Evolutionary conservation across 2,888 invertebrate species (phyloP).

Genomic region (Drosophila fungiperda): DNA sequence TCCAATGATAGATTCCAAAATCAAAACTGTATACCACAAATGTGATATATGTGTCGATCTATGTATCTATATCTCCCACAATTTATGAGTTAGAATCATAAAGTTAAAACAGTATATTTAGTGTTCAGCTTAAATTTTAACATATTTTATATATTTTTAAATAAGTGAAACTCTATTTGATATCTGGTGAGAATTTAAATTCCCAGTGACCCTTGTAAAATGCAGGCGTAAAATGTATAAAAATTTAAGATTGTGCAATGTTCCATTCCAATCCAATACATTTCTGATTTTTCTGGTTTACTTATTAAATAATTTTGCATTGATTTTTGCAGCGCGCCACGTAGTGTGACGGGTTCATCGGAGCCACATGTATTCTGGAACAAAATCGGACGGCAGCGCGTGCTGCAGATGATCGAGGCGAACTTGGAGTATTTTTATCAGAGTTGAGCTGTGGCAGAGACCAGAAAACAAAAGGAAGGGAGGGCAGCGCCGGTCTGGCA

Average conservation of each 20-base stretch:
- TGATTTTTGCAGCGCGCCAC: slow-evolving; percentile 76
- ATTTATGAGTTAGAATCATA: background rate
- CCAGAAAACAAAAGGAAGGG: background rate
- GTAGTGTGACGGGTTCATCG: slow-evolving; percentile 80
- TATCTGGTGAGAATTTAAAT: background rate
- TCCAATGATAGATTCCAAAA: background rate
- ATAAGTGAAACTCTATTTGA: background rate
- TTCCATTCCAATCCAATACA: background rate
- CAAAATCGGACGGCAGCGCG: slow-evolving; percentile 84
- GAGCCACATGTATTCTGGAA: slow-evolving; percentile 84
- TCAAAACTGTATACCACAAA: background rate
- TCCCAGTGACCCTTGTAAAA: background rate
- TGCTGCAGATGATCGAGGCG: slow-evolving; percentile 82
- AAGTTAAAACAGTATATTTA: background rate
- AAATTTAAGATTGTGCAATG: background rate
- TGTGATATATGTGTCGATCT: background rate
- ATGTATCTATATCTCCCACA: too few relatives aligned
- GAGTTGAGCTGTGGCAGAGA: slow-evolving; percentile 8
- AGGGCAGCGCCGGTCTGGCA: slow-evolving; percentile 51
- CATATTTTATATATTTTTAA: background rate
- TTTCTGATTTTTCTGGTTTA: background rate
- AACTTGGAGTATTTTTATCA: slow-evolving; percentile 80
- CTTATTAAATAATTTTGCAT: background rate
- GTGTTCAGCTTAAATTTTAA: too few relatives aligned
- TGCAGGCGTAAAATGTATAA: background rate